phyloP scores from a whole-genome alignment of 37 sponge, comb jelly and placozoan genomes.

The Ianthella basta region DNA sequence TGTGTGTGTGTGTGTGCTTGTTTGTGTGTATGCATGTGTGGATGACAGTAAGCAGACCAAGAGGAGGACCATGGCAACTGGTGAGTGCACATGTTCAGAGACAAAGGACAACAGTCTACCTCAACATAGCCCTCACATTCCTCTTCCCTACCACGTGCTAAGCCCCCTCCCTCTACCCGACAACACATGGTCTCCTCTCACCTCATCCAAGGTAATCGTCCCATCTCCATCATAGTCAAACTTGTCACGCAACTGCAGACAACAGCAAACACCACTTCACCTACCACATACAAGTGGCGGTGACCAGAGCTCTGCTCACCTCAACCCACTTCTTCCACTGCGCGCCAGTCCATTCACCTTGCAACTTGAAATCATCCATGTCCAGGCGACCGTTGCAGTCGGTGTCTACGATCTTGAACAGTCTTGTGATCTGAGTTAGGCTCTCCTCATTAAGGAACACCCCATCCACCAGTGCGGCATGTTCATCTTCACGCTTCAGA shows the following conservation, averaged over 20 bases:
- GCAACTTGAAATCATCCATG: conserved; percentile 39
- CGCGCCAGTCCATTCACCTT: not conserved
- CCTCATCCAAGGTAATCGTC: conserved; percentile 47
- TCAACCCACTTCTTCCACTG: conserved; percentile 39
- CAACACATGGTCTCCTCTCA: too few species aligned
- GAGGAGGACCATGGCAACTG: too few species aligned
- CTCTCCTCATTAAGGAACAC: conserved; percentile 42
- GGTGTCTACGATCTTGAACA: conserved; percentile 51
- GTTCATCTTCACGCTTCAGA: conserved; percentile 38
- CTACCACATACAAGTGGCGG: too few species aligned
- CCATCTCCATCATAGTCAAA: conserved; percentile 62
- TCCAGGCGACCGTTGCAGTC: conserved; percentile 48
- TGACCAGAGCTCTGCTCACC: too few species aligned
- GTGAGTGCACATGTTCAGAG: too few species aligned
- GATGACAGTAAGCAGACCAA: not conserved
- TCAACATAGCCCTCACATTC: too few species aligned
- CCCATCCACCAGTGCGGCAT: conserved; percentile 25
- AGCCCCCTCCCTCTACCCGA: too few species aligned
- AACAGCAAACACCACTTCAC: not conserved
- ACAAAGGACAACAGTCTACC: too few species aligned
- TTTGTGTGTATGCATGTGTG: not conserved
- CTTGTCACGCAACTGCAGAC: conserved; percentile 22
- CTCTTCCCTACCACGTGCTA: too few species aligned
- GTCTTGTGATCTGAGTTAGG: conserved; percentile 37
- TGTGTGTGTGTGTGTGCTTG: too few species aligned